phyloP scores from a whole-genome alignment of 2,888 invertebrate species.

The Cataglyphis albicans region DNA sequence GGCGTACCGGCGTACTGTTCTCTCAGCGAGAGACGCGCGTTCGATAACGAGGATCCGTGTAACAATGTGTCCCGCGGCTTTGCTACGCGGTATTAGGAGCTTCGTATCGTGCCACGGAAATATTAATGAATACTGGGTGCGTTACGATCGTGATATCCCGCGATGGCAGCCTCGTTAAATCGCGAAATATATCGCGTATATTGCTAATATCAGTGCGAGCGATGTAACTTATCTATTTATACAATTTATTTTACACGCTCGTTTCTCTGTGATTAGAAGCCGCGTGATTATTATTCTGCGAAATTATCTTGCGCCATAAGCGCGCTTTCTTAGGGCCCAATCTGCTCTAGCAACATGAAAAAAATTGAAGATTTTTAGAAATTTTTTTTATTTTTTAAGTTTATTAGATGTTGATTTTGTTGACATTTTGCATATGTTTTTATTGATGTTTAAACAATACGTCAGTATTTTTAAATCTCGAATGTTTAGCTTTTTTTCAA shows the following conservation, averaged over 20 bases:
- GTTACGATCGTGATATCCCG: slow-evolving; percentile 39
- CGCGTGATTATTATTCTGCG: slow-evolving; percentile 70
- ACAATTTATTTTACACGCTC: slow-evolving; percentile 38
- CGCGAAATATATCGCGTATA: slow-evolving; percentile 8
- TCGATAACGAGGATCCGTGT: slow-evolving; percentile 48
- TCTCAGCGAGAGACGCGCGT: slow-evolving; percentile 29
- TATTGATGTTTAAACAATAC: too few relatives aligned
- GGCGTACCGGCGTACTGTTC: slow-evolving; percentile 39
- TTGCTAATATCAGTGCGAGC: slow-evolving; percentile 28
- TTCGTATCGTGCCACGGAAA: slow-evolving; percentile 27
- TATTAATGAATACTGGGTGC: slow-evolving; percentile 38
- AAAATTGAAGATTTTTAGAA: too few relatives aligned
- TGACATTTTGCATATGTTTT: too few relatives aligned
- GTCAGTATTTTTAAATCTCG: too few relatives aligned
- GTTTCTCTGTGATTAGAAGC: slow-evolving; percentile 17
- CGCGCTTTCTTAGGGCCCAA: not conserved
- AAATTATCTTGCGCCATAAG: slow-evolving; percentile 75
- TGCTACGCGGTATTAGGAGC: slow-evolving; percentile 27
- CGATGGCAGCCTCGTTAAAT: slow-evolving; percentile 50
- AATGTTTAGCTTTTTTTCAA: too few relatives aligned
- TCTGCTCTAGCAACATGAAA: too few relatives aligned
- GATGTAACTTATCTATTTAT: slow-evolving; percentile 43
- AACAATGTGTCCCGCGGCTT: slow-evolving; percentile 54
- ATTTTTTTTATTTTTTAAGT: too few relatives aligned
- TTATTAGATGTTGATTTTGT: too few relatives aligned